Conservation (phyloP, 2,113 vertebrate species). For the Acanthisitta chloris region DNA sequence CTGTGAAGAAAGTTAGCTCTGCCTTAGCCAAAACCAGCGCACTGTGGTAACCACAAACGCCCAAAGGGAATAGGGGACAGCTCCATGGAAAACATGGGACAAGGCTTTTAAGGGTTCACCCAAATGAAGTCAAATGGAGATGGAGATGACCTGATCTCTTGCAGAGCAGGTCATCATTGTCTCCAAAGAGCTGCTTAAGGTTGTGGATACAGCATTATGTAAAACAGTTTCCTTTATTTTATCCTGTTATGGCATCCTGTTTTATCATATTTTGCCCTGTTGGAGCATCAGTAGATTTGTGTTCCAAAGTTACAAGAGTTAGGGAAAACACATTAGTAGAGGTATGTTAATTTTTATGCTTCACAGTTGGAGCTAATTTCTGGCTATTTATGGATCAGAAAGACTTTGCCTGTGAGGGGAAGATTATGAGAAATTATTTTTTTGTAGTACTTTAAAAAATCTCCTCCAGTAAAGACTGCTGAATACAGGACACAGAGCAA, state of each 20-base stretch:
- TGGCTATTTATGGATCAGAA: not conserved
- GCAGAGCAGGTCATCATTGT: not conserved
- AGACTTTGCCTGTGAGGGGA: not conserved
- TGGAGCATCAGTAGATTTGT: not conserved
- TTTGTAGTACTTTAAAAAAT: not conserved
- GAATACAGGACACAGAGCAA: not conserved
- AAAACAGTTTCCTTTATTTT: not conserved
- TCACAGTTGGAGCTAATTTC: not conserved
- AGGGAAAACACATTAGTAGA: not conserved
- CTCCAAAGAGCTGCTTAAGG: not conserved
- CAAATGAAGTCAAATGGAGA: not conserved
- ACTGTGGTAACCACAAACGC: not conserved
- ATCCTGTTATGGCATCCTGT: not conserved
- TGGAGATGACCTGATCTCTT: not conserved
- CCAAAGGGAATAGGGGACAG: not conserved
- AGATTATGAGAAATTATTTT: not conserved
- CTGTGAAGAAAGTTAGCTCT: too few species aligned
- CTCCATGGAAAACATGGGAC: not conserved
- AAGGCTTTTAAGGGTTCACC: not conserved
- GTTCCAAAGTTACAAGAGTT: not conserved
- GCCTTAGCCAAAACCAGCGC: too few species aligned
- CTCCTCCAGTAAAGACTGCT: not conserved
- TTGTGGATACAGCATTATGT: accelerated
- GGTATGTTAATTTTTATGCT: not conserved
- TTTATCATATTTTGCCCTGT: not conserved